Percentiles rank a stretch among this genome's conserved stretches.
Evolutionary conservation across 2,888 invertebrate genomes (phyloP).

Genomic region (Cheilosia vulpina): DNA sequence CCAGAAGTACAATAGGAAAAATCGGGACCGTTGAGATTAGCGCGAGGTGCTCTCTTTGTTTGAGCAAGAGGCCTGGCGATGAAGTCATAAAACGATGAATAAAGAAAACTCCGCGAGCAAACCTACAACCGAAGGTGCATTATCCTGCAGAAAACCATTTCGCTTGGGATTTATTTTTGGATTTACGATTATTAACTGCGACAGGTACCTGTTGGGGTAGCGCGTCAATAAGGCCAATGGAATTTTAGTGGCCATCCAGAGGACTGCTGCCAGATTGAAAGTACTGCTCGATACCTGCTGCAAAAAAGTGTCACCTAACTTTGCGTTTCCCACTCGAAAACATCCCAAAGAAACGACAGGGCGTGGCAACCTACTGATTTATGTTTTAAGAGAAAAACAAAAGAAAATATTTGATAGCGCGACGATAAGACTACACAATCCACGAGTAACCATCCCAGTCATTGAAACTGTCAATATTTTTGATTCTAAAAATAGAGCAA

Average conservation of each 20-base stretch:
- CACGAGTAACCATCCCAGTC: not conserved
- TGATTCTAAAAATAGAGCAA: constrained; percentile 29
- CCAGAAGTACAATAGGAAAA: not conserved
- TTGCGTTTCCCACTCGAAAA: not conserved
- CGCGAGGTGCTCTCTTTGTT: not conserved
- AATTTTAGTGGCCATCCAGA: no score
- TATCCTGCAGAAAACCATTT: not conserved
- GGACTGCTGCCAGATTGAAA: not conserved
- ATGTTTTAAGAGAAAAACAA: constrained; percentile 9
- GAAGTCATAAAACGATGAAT: not conserved
- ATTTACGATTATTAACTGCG: no score
- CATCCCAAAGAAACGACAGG: not conserved
- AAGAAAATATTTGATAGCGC: constrained; percentile 29
- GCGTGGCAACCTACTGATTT: constrained; percentile 32
- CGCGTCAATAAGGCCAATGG: no score
- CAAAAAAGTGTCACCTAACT: not conserved
- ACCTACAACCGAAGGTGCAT: not conserved
- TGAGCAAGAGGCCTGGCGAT: not conserved
- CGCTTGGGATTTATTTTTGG: not conserved
- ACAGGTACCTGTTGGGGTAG: no score
- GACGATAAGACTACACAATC: constrained; percentile 16
- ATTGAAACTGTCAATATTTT: constrained; percentile 31
- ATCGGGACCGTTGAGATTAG: not conserved
- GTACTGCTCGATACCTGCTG: not conserved
- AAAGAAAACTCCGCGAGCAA: not conserved